Evolutionary conservation across 1,140 invertebrate species (phyloP).

Genomic region (Microvelia longipes): DNA sequence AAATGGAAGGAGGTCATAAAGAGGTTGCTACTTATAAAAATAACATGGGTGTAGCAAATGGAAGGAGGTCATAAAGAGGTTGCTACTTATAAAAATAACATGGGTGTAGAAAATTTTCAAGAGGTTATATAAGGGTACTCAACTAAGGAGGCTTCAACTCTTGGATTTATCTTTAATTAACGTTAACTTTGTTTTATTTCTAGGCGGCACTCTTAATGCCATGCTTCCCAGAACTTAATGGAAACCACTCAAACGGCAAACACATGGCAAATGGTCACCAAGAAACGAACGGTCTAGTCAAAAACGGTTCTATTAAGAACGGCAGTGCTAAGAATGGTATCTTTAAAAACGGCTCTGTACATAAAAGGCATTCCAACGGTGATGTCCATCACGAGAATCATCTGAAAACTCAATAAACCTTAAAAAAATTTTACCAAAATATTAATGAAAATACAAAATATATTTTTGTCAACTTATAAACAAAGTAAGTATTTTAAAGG

Average conservation of each 20-base stretch:
- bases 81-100: neutral
- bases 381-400: neutral
- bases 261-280: neutral
- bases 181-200: neutral
- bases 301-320: too few relatives aligned
- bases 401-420: neutral
- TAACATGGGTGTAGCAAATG: neutral
- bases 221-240: neutral
- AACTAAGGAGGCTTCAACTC: too few relatives aligned
- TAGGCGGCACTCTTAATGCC: neutral
- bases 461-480: neutral
- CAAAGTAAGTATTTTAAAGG: neutral
- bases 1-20: neutral
- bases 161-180: neutral
- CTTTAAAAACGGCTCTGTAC: neutral
- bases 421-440: neutral
- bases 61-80: neutral
- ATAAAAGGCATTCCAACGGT: neutral
- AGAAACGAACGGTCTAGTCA: neutral
- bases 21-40: neutral
- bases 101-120: neutral
- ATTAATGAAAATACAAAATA: neutral
- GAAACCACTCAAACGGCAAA: neutral
- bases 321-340: neutral
- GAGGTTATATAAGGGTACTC: neutral